A percentile compares a stretch with the other conserved stretches of the same genome.
Conservation (phyloP, 2,888 invertebrate species). For the Brenthis daphne region DNA sequence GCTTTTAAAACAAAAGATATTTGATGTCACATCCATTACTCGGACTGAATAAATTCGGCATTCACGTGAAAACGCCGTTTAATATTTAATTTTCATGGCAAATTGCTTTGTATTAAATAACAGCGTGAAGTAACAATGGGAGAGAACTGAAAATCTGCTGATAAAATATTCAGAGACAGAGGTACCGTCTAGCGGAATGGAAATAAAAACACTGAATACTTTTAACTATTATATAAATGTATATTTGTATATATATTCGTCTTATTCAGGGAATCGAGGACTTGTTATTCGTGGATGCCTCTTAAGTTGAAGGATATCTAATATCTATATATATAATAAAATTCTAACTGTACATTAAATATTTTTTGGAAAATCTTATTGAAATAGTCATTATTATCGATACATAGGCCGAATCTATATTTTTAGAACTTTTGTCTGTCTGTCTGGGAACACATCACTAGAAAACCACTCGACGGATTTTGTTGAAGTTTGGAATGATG, state of each 20-base stretch:
- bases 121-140: conserved; percentile 29
- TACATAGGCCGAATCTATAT: too few relatives aligned
- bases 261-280: background rate
- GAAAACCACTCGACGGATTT: too few relatives aligned
- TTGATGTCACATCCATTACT: conserved; percentile 10
- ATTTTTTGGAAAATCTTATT: too few relatives aligned
- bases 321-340: too few relatives aligned
- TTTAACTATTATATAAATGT: conserved; percentile 13
- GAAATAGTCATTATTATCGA: too few relatives aligned
- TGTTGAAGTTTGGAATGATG: too few relatives aligned
- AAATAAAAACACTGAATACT: conserved; percentile 6
- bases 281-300: too few relatives aligned
- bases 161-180: conserved; percentile 34
- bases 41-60: conserved; percentile 16
- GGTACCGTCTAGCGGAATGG: conserved; percentile 14
- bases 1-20: background rate
- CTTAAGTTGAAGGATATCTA: too few relatives aligned
- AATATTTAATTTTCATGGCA: conserved; percentile 36
- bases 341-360: too few relatives aligned
- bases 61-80: conserved; percentile 30
- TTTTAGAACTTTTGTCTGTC: too few relatives aligned
- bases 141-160: conserved; percentile 27
- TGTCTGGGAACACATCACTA: too few relatives aligned
- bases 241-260: background rate
- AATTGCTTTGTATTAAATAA: conserved; percentile 39